Conservation (phyloP, 2,113 vertebrate species). For the Turdus rufiventris region DNA sequence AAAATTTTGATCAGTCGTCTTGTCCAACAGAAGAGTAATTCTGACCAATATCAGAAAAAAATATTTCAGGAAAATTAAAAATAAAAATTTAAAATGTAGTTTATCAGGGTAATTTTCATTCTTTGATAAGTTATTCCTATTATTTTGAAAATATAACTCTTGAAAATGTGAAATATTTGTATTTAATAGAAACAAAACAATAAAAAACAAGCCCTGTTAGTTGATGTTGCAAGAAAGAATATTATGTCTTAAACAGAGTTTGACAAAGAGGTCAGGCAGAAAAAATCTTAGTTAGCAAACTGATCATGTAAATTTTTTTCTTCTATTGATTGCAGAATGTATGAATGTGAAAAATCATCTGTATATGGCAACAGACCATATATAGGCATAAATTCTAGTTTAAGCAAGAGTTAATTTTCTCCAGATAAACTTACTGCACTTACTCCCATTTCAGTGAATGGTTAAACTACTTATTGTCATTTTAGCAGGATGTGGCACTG, state of each 20-base stretch:
- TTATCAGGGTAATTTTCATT: not conserved
- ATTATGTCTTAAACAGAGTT: not conserved
- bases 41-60: not conserved
- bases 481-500: not conserved
- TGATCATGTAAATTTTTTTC: not conserved
- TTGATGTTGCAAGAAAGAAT: not conserved
- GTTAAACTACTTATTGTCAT: not conserved
- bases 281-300: not conserved
- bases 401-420: not conserved
- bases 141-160: not conserved
- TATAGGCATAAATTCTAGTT: not conserved
- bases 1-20: not conserved
- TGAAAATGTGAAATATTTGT: not conserved
- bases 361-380: not conserved
- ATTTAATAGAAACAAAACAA: not conserved
- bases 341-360: not conserved
- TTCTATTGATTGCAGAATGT: not conserved
- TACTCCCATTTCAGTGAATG: not conserved
- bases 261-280: not conserved
- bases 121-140: not conserved
- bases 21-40: not conserved
- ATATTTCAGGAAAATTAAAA: not conserved
- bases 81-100: not conserved
- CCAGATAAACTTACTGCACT: not conserved
- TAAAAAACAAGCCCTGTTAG: not conserved